Conservation (phyloP, 2,888 invertebrate genomes). For the Steinernema carpocapsae region DNA sequence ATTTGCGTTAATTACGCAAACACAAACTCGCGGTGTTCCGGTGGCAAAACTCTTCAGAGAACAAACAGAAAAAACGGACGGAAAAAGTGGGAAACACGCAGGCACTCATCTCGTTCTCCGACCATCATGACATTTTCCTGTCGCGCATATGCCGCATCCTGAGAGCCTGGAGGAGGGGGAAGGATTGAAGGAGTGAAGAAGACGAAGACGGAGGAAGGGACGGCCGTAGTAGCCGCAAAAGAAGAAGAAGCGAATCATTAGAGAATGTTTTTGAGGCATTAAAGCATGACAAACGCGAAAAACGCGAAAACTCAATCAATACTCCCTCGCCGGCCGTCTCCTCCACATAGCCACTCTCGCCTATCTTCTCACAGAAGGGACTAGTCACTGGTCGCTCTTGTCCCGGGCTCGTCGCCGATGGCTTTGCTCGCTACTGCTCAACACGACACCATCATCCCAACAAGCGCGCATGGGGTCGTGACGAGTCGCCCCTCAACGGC, state of each 20-base stretch:
- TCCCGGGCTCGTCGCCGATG: constrained; percentile 23
- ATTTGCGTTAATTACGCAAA: constrained; percentile 13
- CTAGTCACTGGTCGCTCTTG: constrained; percentile 31
- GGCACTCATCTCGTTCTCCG: not conserved
- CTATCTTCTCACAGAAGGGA: constrained; percentile 22
- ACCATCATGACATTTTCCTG: not conserved
- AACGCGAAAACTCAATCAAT: constrained; percentile 30
- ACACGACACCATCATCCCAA: constrained; percentile 24
- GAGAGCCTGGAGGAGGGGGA: constrained; percentile 1
- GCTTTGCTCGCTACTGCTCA: constrained; percentile 29
- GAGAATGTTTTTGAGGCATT: constrained; percentile 29
- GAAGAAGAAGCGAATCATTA: constrained; percentile 26
- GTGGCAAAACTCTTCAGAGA: not conserved
- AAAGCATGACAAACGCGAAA: constrained; percentile 32
- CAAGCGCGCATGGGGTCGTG: constrained; percentile 21
- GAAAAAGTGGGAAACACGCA: not conserved
- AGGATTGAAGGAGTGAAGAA: not conserved
- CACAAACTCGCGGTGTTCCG: constrained; percentile 7
- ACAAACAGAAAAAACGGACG: not conserved
- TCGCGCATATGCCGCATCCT: constrained; percentile 12
- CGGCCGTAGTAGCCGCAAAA: constrained; percentile 5
- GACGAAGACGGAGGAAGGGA: not conserved
- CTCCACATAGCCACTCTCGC: constrained; percentile 29
- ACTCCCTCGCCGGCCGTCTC: constrained; percentile 28
- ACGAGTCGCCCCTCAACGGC: constrained; percentile 14